phyloP scores from a whole-genome alignment of 2,797 vertebrate species.

The Sebastes cheni region DNA sequence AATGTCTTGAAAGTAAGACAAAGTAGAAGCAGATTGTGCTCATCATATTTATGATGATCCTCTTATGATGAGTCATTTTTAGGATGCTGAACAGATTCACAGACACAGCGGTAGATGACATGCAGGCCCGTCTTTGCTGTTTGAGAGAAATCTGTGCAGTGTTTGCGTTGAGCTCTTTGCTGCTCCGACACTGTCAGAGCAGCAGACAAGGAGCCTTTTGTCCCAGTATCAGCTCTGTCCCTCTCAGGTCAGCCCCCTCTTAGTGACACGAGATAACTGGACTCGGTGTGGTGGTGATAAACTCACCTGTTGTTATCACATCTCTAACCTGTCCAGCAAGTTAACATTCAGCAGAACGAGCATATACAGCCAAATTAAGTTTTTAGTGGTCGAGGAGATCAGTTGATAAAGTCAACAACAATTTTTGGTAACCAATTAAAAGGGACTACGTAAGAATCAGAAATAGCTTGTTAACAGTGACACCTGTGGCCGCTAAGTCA shows the following conservation, averaged over 20 bases:
- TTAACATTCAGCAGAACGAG: background rate
- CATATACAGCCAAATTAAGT: background rate
- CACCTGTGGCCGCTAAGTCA: too few species aligned
- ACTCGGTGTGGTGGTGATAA: background rate
- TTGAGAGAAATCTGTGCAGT: slow-evolving; percentile 16
- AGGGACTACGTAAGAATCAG: too few species aligned
- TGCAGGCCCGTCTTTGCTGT: background rate
- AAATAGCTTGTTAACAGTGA: too few species aligned
- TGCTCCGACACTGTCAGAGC: slow-evolving; percentile 18
- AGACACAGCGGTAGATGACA: slow-evolving; percentile 30
- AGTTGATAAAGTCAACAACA: background rate
- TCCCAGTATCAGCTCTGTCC: slow-evolving; percentile 50
- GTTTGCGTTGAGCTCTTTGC: slow-evolving; percentile 36
- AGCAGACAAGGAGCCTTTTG: slow-evolving; percentile 66
- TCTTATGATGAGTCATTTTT: background rate
- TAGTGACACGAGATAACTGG: slow-evolving; percentile 34
- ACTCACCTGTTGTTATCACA: slow-evolving; percentile 30
- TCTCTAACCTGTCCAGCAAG: background rate
- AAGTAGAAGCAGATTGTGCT: slow-evolving; percentile 12
- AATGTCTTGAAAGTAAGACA: background rate
- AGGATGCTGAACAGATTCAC: slow-evolving; percentile 36
- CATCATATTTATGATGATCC: slow-evolving; percentile 1
- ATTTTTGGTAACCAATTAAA: background rate
- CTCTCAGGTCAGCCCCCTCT: slow-evolving; percentile 50
- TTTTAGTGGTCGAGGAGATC: background rate